Conservation (phyloP, 2,888 invertebrate genomes). For the Agrypnus murinus region DNA sequence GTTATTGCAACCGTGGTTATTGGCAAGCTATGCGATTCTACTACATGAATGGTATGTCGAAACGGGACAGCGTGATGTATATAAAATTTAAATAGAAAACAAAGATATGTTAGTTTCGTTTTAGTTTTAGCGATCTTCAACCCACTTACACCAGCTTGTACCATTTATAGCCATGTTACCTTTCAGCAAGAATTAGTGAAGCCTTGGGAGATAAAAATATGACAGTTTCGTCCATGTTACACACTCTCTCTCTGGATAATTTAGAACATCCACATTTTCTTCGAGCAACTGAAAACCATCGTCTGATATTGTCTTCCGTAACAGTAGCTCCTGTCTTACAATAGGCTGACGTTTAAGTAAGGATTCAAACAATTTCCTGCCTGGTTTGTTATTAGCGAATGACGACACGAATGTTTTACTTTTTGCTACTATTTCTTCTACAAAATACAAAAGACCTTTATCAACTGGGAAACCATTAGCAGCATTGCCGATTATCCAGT, state of each 20-base stretch:
- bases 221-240: slow-evolving; percentile 57
- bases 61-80: too few relatives aligned
- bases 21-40: too few relatives aligned
- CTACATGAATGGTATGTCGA: too few relatives aligned
- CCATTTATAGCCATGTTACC: too few relatives aligned
- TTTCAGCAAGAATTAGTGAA: too few relatives aligned
- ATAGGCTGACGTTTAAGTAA: slow-evolving; percentile 14
- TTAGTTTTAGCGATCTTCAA: too few relatives aligned
- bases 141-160: too few relatives aligned
- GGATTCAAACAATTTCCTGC: slow-evolving; percentile 17
- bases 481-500: slow-evolving; percentile 22
- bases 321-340: slow-evolving; percentile 42
- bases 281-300: slow-evolving; percentile 54
- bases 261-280: slow-evolving; percentile 47
- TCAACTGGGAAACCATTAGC: slow-evolving; percentile 25
- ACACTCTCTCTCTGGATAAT: slow-evolving; percentile 55
- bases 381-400: slow-evolving; percentile 13
- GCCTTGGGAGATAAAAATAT: slow-evolving; percentile 49
- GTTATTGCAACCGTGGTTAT: too few relatives aligned
- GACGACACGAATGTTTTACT: slow-evolving; percentile 16
- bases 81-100: too few relatives aligned
- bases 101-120: too few relatives aligned
- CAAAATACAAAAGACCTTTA: slow-evolving; percentile 23
- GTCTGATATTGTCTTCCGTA: slow-evolving; percentile 52
- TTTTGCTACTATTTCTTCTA: slow-evolving; percentile 14